These are phyloP conservation scores for Cyprinus carpio DNA, from an alignment of 2,113 vertebrate genomes.

Conservation along the genomic window DNA sequence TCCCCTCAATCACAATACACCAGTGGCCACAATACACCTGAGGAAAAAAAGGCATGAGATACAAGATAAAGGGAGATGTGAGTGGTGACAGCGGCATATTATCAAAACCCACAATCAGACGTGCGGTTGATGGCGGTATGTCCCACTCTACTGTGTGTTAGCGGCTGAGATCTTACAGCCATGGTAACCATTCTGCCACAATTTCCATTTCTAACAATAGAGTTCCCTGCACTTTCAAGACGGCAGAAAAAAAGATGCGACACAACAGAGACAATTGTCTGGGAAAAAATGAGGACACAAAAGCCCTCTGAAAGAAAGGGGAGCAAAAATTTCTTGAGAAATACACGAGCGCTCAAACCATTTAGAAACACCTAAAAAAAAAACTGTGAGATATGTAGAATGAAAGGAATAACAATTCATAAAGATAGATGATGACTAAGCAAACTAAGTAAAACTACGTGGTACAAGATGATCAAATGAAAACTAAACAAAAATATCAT, in stretches of 20 bases:
- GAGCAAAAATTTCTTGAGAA: constrained; percentile 7
- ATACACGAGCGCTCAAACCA: not conserved
- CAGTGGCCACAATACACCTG: constrained; percentile 21
- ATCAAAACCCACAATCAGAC: constrained; percentile 40
- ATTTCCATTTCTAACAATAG: constrained; percentile 37
- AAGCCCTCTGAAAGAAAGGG: not conserved
- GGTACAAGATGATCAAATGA: not conserved
- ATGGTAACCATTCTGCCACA: constrained; percentile 39
- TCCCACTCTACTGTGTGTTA: constrained; percentile 31
- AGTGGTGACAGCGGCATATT: constrained; percentile 16
- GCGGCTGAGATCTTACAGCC: not conserved
- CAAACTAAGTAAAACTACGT: not conserved
- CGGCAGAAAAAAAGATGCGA: not conserved
- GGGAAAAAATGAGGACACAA: constrained; percentile 10
- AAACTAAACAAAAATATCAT: not conserved
- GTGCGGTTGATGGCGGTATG: not conserved
- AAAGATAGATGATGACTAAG: constrained; percentile 2
- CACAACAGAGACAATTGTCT: constrained; percentile 10
- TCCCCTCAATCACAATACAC: constrained; percentile 49
- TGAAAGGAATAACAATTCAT: no score
- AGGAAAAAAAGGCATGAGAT: constrained; percentile 10
- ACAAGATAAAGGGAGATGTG: constrained; percentile 43
- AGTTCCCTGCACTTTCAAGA: constrained; percentile 35
- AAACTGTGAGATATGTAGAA: no score
- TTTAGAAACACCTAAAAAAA: not conserved